Conservation (phyloP, 2,113 vertebrate species). For the Illadopsis cleaveri region DNA sequence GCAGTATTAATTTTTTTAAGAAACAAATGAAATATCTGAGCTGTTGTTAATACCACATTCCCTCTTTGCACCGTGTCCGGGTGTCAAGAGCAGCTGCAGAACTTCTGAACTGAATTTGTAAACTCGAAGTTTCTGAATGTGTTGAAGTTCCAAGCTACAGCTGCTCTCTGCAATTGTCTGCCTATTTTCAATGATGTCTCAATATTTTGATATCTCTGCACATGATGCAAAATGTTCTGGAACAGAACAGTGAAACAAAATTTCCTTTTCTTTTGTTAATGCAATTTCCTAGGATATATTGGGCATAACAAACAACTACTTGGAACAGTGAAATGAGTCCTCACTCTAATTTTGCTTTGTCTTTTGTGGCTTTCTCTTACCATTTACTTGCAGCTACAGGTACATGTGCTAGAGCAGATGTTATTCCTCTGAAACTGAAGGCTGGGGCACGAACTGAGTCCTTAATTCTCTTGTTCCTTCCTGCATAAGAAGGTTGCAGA, state of each 20-base stretch:
- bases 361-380: not conserved
- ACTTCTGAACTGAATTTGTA: not conserved
- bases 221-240: slow-evolving; percentile 11
- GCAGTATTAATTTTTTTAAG: not conserved
- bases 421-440: not conserved
- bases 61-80: fast-evolving
- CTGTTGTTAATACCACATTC: not conserved
- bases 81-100: not conserved
- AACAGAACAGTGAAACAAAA: slow-evolving; percentile 7
- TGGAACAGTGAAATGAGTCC: not conserved
- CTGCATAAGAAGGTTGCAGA: not conserved
- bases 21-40: not conserved
- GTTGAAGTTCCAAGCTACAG: not conserved
- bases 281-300: not conserved
- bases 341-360: not conserved
- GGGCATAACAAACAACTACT: not conserved
- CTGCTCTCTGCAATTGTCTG: not conserved
- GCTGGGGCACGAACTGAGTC: not conserved
- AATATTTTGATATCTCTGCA: slow-evolving; percentile 49
- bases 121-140: not conserved
- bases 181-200: slow-evolving; percentile 30
- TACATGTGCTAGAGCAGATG: not conserved
- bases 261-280: slow-evolving; percentile 23
- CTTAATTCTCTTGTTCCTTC: not conserved
- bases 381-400: not conserved